Evolutionary conservation across 2,888 invertebrate genomes (phyloP).

Genomic region (Drosophila prostipennis): DNA sequence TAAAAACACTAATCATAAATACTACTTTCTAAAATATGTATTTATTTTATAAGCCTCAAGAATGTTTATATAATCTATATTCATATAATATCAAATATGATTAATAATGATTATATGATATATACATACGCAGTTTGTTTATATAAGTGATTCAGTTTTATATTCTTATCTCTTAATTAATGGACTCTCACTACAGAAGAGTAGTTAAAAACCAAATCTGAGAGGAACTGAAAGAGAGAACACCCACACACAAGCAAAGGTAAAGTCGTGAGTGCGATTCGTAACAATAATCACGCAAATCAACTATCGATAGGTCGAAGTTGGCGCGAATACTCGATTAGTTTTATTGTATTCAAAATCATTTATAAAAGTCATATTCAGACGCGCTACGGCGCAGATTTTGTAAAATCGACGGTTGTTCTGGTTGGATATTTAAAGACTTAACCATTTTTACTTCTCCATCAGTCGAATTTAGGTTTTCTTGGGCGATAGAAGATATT

Average conservation of each 20-base stretch:
- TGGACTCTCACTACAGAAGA: background rate
- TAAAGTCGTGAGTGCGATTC: background rate
- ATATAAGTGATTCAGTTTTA: no score
- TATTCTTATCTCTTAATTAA: background rate
- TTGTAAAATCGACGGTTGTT: background rate
- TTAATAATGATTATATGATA: no score
- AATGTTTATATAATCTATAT: no score
- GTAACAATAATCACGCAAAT: background rate
- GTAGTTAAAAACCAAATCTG: background rate
- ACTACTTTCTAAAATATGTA: no score
- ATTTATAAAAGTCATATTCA: constrained; percentile 2
- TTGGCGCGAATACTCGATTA: background rate
- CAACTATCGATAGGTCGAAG: constrained; percentile 9
- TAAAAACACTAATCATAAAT: no score
- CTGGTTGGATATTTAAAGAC: background rate
- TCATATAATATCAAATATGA: no score
- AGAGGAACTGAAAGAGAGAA: background rate
- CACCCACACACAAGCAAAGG: background rate
- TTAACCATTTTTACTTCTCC: background rate
- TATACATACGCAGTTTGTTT: no score
- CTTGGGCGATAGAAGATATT: background rate
- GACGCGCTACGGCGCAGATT: background rate
- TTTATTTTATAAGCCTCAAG: no score
- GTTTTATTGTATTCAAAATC: background rate
- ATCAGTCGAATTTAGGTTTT: background rate